A percentile compares a stretch with the other conserved stretches of the same genome.
phyloP scores from a whole-genome alignment of 2,797 vertebrate species.

The Molothrus aeneus region DNA sequence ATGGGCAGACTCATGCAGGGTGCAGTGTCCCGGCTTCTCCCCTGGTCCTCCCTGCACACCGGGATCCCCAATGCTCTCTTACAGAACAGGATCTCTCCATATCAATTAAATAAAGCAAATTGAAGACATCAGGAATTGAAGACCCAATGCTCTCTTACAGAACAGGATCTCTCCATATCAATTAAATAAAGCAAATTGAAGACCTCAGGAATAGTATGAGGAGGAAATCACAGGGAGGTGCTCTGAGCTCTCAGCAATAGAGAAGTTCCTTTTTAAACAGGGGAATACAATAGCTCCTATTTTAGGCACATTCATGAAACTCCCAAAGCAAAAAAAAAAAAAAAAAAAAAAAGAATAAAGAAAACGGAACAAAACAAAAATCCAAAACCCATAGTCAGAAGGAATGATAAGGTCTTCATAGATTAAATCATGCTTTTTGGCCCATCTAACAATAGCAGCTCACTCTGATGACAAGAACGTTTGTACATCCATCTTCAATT shows the following conservation, averaged over 20 bases:
- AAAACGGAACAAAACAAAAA: neutral
- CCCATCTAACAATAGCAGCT: neutral
- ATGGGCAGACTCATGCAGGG: rapidly evolving
- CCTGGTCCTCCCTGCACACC: neutral
- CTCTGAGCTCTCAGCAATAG: neutral
- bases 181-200: neutral
- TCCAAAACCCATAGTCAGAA: neutral
- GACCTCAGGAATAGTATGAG: rapidly evolving
- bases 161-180: neutral
- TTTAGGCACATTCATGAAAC: neutral
- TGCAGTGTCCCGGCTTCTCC: neutral
- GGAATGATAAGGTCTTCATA: neutral
- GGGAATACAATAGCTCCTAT: neutral
- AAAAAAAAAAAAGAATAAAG: neutral
- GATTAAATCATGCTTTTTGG: neutral
- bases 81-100: neutral
- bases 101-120: neutral
- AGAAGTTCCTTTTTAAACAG: neutral
- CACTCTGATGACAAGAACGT: neutral
- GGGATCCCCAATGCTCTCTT: rapidly evolving
- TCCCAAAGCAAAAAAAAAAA: neutral
- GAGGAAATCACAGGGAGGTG: neutral
- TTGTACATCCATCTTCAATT: neutral
- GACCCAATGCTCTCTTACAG: too few relatives aligned
- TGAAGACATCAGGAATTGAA: neutral